A percentile compares a stretch with the other conserved stretches of the same genome.
Evolutionary conservation across 2,888 invertebrate genomes (phyloP).

Genomic region (Chrysotoxum bicinctum): DNA sequence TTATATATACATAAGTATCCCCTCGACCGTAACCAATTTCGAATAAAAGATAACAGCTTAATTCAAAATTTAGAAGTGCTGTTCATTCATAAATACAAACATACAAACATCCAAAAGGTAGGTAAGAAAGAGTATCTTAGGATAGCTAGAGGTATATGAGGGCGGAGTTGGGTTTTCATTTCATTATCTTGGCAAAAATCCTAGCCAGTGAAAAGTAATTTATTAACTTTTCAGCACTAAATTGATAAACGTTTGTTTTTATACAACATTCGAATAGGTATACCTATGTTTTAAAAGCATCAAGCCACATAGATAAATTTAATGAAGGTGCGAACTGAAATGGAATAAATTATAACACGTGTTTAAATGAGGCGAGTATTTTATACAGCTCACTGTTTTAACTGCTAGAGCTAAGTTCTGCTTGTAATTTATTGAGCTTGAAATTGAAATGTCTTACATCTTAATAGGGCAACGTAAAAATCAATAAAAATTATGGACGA

Average conservation of each 20-base stretch:
- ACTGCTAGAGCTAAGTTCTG: neutral
- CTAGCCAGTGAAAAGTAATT: conserved; percentile 47
- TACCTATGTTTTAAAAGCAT: conserved; percentile 18
- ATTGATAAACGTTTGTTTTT: conserved; percentile 45
- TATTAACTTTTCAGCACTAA: conserved; percentile 47
- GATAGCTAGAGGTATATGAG: neutral
- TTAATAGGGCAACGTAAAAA: conserved; percentile 32
- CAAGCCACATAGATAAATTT: conserved; percentile 43
- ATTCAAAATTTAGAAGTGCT: conserved; percentile 56
- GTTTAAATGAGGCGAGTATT: conserved; percentile 20
- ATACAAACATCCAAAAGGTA: too few species aligned
- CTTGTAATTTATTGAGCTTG: conserved; percentile 30
- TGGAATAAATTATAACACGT: conserved; percentile 67
- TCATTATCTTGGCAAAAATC: conserved; percentile 57
- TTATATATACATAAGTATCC: neutral
- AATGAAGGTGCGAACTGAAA: conserved; percentile 50
- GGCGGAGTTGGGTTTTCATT: conserved; percentile 58
- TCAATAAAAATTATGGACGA: conserved; percentile 37
- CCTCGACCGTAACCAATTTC: conserved; percentile 39
- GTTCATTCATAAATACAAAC: conserved; percentile 3
- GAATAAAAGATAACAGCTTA: conserved; percentile 54
- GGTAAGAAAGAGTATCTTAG: neutral
- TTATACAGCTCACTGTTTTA: neutral
- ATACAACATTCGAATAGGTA: neutral
- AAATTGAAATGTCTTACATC: conserved; percentile 25